These are phyloP conservation scores for Neomicropteryx cornuta DNA, from an alignment of 1,140 invertebrate genomes.

Conservation along the genomic window DNA sequence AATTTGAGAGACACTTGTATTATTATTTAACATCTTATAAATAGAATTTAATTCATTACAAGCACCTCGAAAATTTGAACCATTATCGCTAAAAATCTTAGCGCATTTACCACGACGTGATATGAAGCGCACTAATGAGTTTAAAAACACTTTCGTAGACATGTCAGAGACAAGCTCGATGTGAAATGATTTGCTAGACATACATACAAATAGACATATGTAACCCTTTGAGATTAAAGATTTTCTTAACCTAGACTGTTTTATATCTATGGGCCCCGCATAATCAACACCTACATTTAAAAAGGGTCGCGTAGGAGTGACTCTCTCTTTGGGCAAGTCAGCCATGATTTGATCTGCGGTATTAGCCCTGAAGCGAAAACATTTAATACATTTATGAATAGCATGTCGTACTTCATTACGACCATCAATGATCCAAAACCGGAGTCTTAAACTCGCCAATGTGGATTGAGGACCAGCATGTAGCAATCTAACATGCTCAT, in stretches of 20 bases:
- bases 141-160: constrained; percentile 11
- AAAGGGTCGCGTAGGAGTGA: constrained; percentile 12
- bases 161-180: constrained; percentile 13
- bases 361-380: constrained; percentile 6
- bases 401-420: constrained; percentile 5
- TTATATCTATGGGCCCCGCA: constrained; percentile 8
- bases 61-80: constrained; percentile 3
- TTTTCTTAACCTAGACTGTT: constrained; percentile 7
- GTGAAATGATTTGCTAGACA: constrained; percentile 13
- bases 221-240: constrained; percentile 8
- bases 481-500: constrained; percentile 8
- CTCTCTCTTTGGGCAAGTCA: constrained; percentile 8
- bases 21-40: constrained; percentile 1
- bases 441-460: constrained; percentile 6
- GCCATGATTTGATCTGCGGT: constrained; percentile 10
- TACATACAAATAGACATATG: constrained; percentile 12
- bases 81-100: constrained; percentile 12
- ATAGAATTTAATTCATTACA: constrained; percentile 6
- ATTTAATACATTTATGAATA: constrained; percentile 12
- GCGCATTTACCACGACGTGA: constrained; percentile 9
- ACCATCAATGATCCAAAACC: constrained; percentile 12
- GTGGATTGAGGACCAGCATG: constrained; percentile 9
- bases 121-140: constrained; percentile 11
- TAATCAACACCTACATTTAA: constrained; percentile 11
- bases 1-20: constrained; percentile 1